Conservation (phyloP, 2,113 vertebrate species). For the Oryzias curvinotus region DNA sequence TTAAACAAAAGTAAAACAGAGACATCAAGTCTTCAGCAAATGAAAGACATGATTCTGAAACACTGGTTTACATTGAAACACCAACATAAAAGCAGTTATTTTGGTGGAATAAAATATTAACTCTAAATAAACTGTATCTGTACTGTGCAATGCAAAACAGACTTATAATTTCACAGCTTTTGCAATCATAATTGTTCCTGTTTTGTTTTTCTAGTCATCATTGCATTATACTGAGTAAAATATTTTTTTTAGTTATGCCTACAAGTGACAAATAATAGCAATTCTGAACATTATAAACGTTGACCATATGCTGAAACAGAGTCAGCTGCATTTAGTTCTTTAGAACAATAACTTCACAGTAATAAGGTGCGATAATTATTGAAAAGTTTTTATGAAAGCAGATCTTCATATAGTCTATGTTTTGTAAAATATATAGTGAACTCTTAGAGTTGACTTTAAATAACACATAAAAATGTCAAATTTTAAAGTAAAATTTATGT, state of each 20-base stretch:
- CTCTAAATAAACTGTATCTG: background rate
- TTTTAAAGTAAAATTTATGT: too few species aligned
- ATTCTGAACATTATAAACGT: constrained; percentile 16
- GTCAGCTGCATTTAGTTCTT: too few species aligned
- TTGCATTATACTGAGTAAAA: constrained; percentile 49
- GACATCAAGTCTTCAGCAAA: constrained; percentile 21
- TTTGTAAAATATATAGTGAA: too few species aligned
- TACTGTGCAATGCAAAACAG: background rate
- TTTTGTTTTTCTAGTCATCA: constrained; percentile 50
- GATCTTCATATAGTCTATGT: too few species aligned
- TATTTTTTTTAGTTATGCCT: constrained; percentile 34
- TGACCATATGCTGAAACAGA: background rate
- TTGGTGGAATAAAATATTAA: too few species aligned
- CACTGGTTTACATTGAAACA: too few species aligned
- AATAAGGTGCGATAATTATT: too few species aligned
- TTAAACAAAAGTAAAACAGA: constrained; percentile 51
- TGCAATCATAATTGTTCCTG: constrained; percentile 68
- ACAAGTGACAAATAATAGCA: background rate
- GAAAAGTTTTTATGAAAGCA: too few species aligned
- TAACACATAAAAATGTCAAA: too few species aligned
- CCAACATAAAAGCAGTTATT: too few species aligned
- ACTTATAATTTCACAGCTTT: constrained; percentile 47
- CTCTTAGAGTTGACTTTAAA: too few species aligned
- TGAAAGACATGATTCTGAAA: background rate
- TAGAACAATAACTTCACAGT: too few species aligned